Percentiles rank a stretch among this genome's conserved stretches.
phyloP scores from a whole-genome alignment of 2,113 vertebrate genomes.

The Calonectris borealis region DNA sequence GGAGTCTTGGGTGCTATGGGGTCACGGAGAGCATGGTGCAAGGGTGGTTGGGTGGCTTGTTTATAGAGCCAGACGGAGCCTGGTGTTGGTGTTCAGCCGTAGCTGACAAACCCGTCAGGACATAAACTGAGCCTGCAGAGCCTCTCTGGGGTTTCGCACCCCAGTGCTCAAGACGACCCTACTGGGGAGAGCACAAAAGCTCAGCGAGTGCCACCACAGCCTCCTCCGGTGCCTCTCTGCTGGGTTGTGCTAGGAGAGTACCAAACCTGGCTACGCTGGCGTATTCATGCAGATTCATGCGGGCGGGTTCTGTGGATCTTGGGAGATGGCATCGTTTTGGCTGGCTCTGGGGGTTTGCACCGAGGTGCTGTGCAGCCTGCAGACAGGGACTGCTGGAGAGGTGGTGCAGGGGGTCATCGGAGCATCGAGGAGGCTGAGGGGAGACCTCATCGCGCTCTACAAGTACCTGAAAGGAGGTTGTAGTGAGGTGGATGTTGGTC shows the following conservation, averaged over 20 bases:
- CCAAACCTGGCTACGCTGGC: rapidly evolving
- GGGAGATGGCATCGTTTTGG: neutral
- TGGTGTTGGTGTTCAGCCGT: neutral
- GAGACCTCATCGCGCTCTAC: too few relatives aligned
- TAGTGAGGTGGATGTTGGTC: too few relatives aligned
- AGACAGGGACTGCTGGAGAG: rapidly evolving
- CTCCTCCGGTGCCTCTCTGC: rapidly evolving
- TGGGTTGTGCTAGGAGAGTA: neutral
- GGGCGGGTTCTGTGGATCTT: rapidly evolving
- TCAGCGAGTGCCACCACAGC: neutral
- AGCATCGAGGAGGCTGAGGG: neutral
- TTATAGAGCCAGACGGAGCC: neutral
- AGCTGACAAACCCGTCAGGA: neutral
- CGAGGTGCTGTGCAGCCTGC: neutral
- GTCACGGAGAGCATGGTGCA: rapidly evolving
- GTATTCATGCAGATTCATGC: rapidly evolving
- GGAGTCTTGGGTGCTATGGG: neutral
- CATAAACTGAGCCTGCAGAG: neutral
- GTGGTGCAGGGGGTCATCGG: neutral
- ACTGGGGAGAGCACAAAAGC: neutral
- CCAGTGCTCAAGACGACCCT: neutral
- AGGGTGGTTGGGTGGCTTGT: neutral
- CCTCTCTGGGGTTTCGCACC: neutral
- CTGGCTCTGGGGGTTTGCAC: neutral
- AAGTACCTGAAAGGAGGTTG: too few relatives aligned